phyloP scores from a whole-genome alignment of 2,888 invertebrate species.

The Pegoplata infirma region DNA sequence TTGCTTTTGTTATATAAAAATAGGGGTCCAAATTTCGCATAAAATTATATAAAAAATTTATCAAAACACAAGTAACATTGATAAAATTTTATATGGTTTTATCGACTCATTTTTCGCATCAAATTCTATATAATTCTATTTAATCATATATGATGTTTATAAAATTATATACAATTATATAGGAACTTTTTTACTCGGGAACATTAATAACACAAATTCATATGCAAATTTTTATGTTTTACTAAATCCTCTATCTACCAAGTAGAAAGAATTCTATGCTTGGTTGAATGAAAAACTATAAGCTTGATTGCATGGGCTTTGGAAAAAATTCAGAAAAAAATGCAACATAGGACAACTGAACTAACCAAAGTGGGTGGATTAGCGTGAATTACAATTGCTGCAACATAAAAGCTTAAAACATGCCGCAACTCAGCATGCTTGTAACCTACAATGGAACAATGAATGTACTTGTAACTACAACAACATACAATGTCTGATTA shows the following conservation, averaged over 20 bases:
- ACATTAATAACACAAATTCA: constrained; percentile 65
- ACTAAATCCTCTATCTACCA: background rate
- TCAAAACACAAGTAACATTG: too few species aligned
- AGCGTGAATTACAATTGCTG: constrained; percentile 66
- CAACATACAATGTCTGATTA: constrained; percentile 51
- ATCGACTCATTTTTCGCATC: too few species aligned
- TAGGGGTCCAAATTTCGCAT: too few species aligned
- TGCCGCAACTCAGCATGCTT: constrained; percentile 59
- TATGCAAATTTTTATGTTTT: constrained; percentile 66
- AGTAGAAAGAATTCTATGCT: constrained; percentile 33
- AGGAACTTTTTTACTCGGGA: too few species aligned
- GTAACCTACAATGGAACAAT: constrained; percentile 41
- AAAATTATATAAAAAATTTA: too few species aligned
- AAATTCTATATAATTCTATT: too few species aligned
- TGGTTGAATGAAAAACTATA: constrained; percentile 24
- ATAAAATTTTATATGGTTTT: too few species aligned
- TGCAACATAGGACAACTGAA: constrained; percentile 3
- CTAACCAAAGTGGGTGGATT: constrained; percentile 65
- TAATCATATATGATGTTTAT: too few species aligned
- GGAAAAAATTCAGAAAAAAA: background rate
- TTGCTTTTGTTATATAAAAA: too few species aligned
- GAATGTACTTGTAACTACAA: constrained; percentile 35
- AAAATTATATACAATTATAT: too few species aligned
- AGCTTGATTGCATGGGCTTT: constrained; percentile 50
- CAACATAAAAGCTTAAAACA: constrained; percentile 49